Evolutionary conservation across 2,113 vertebrate species (phyloP).

Genomic region (Gorsachius goisagi): DNA sequence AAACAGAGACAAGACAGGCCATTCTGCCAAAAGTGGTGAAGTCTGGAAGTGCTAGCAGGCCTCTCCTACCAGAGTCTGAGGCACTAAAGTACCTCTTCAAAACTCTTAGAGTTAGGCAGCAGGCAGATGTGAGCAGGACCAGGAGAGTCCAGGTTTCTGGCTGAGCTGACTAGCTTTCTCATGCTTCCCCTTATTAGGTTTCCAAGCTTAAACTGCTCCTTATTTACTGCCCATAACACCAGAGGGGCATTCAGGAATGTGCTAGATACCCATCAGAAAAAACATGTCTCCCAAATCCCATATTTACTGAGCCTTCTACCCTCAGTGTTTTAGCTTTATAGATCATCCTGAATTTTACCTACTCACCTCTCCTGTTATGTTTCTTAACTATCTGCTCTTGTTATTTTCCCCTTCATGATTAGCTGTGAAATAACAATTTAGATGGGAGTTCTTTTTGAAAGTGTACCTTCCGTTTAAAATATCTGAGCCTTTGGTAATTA

Average conservation of each 20-base stretch:
- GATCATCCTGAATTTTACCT: neutral
- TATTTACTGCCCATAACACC: neutral
- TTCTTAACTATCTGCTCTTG: neutral
- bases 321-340: neutral
- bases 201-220: neutral
- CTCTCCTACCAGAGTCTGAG: neutral
- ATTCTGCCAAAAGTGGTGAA: accelerated
- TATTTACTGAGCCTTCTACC: neutral
- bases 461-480: conserved; percentile 58
- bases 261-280: neutral
- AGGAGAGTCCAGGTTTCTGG: neutral
- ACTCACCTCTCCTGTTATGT: neutral
- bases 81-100: neutral
- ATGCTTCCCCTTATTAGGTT: neutral
- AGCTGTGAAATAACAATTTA: conserved; percentile 65
- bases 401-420: conserved; percentile 37
- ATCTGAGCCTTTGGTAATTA: conserved; percentile 68
- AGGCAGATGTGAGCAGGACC: neutral
- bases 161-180: neutral
- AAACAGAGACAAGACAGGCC: neutral
- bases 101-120: neutral
- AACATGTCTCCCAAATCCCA: neutral
- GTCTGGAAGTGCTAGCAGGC: neutral
- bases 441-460: conserved; percentile 48
- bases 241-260: neutral